Evolutionary conservation across 30 jellyfish, hydroid and myxozoan species (phyloP), one percentile per base, ranked within the genome.

Genomic region (Hydra vulgaris): DNA sequence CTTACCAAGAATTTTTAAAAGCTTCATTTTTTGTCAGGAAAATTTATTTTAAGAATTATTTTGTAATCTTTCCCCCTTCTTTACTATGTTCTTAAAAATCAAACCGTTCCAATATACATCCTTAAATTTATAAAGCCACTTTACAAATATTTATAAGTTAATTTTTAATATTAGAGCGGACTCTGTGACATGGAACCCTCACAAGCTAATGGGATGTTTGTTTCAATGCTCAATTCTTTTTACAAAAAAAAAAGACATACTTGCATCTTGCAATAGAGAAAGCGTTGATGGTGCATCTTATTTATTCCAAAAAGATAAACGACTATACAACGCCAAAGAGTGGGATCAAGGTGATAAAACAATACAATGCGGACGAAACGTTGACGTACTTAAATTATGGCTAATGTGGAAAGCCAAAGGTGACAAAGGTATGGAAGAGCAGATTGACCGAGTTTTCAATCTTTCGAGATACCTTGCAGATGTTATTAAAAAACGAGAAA

Each of bases 371-470:
- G 97, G 97, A 27, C 80, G 97, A 26, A 88, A 80, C 18, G 89
- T 77, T 71, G 97, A 91, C 66, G 70, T 86, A 27, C 76, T 85
- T 83, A 91, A 91, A 54, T 72, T 91, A 16, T 91, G 97, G 97
- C 82, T 91, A 75, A 86, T 86, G 95, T 91, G 95, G 96, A 91
- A 91, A 78, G 97, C 97, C 0, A 92, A 91, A 95, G 98, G 98
- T 23, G 80, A 83, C 53, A 83, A 71, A 15, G 98, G 98, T 21
- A 79, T 91, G 18, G 98, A 91, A 54, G 98, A 86, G 76, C 96
- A 86, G 69, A 82, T 91, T 21, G 95, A 86, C 26, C 78, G 81
- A 26, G 95, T 89, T 20, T 91, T 85, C 73, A 83, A 82, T 0
- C 82, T 72, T 53, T 72, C 96, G 21, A 85, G 95, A 94, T 68